Conservation (phyloP, 2,797 vertebrate species). For the Eulemur rubriventer region DNA sequence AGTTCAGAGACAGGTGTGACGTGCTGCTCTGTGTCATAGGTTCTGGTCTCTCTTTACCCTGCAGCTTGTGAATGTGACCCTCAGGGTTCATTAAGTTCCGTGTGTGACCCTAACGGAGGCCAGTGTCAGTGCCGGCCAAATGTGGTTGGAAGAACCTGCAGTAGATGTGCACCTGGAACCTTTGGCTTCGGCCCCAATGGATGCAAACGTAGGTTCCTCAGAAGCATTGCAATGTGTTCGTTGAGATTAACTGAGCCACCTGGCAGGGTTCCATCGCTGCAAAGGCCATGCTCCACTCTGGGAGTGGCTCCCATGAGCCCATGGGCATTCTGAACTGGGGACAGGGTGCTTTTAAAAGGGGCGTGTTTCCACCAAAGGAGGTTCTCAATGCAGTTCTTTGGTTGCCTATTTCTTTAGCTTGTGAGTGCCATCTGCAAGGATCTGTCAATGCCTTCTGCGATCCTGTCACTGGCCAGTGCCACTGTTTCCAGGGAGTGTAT, state of each 20-base stretch:
- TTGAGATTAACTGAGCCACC: fast-evolving
- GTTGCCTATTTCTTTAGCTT: slow-evolving; percentile 84
- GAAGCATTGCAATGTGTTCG: background rate
- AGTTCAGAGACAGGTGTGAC: background rate
- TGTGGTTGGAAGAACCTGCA: slow-evolving; percentile 93
- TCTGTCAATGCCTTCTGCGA: slow-evolving; percentile 91
- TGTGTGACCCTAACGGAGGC: slow-evolving; percentile 94
- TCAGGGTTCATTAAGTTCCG: slow-evolving; percentile 95
- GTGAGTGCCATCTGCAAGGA: slow-evolving; percentile 92
- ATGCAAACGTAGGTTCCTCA: slow-evolving; percentile 91
- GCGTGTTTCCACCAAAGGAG: background rate
- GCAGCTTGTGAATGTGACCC: slow-evolving; percentile 96
- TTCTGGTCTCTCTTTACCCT: slow-evolving; percentile 7
- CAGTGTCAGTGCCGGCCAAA: slow-evolving; percentile 95
- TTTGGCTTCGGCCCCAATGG: slow-evolving; percentile 95
- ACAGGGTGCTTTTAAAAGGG: fast-evolving
- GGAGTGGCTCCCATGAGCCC: background rate
- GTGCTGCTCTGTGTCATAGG: fast-evolving
- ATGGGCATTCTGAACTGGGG: fast-evolving
- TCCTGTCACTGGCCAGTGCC: slow-evolving; percentile 92
- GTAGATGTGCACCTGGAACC: slow-evolving; percentile 92
- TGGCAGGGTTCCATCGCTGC: background rate
- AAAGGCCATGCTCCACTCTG: fast-evolving
- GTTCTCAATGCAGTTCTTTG: background rate
- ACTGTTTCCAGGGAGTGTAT: slow-evolving; percentile 90